Conservation (phyloP, 2,888 invertebrate species). For the Prenolepis imparis region DNA sequence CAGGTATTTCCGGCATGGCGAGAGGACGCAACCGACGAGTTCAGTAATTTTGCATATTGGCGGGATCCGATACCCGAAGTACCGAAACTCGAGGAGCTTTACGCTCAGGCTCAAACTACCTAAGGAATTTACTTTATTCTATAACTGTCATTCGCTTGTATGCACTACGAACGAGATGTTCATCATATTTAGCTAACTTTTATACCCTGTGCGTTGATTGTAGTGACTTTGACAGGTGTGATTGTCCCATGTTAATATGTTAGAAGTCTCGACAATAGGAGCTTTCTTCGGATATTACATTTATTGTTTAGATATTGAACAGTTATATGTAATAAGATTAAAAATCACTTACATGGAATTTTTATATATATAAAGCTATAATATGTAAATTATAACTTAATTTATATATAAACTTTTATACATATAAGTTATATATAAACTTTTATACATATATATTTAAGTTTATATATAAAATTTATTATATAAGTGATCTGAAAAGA, state of each 20-base stretch:
- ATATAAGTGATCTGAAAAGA: slow-evolving; percentile 1
- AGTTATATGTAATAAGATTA: background rate
- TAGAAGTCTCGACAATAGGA: background rate
- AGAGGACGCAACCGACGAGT: slow-evolving; percentile 90
- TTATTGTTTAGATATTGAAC: slow-evolving; percentile 20
- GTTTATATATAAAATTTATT: slow-evolving; percentile 3
- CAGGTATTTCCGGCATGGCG: slow-evolving; percentile 96
- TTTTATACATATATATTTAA: background rate
- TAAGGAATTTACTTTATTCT: slow-evolving; percentile 63
- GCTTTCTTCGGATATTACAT: background rate
- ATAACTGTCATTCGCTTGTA: slow-evolving; percentile 11
- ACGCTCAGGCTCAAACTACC: slow-evolving; percentile 67
- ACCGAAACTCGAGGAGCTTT: slow-evolving; percentile 78
- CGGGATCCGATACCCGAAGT: slow-evolving; percentile 93
- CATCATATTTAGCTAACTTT: slow-evolving; percentile 76
- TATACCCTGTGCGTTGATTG: slow-evolving; percentile 70
- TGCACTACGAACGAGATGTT: slow-evolving; percentile 60
- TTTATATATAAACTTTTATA: too few relatives aligned
- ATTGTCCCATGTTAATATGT: slow-evolving; percentile 41
- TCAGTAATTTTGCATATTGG: slow-evolving; percentile 97
- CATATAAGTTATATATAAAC: background rate
- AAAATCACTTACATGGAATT: background rate
- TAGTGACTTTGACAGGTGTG: slow-evolving; percentile 68
- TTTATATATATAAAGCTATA: slow-evolving; percentile 16
- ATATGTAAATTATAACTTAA: background rate